These are phyloP conservation scores for Philereme vetulata DNA, from an alignment of 2,888 invertebrate genomes.

Conservation along the genomic window DNA sequence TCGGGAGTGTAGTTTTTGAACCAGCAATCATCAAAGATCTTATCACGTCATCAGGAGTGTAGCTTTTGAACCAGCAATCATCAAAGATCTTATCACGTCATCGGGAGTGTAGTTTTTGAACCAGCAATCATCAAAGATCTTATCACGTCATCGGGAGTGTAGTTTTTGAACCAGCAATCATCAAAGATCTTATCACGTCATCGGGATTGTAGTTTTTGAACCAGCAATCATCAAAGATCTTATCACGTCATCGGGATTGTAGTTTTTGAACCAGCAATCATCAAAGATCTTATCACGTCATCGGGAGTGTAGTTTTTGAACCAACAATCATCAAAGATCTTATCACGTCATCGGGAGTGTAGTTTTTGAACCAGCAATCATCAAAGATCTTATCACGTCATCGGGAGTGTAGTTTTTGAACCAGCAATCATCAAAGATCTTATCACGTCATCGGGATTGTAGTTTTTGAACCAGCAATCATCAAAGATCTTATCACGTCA, in stretches of 20 bases:
- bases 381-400: slow-evolving; percentile 5
- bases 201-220: slow-evolving; percentile 27
- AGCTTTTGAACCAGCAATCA: slow-evolving; percentile 34
- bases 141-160: slow-evolving; percentile 4
- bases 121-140: slow-evolving; percentile 20
- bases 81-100: slow-evolving; percentile 5
- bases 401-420: slow-evolving; percentile 27
- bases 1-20: slow-evolving; percentile 31
- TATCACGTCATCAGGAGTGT: slow-evolving; percentile 4
- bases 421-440: slow-evolving; percentile 20
- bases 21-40: slow-evolving; percentile 21
- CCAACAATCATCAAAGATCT: slow-evolving; percentile 20
- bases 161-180: slow-evolving; percentile 34
- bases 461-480: slow-evolving; percentile 34
- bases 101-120: slow-evolving; percentile 27
- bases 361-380: slow-evolving; percentile 34
- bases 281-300: slow-evolving; percentile 5
- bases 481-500: slow-evolving; percentile 5
- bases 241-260: slow-evolving; percentile 4
- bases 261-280: slow-evolving; percentile 34
- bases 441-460: slow-evolving; percentile 4
- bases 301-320: slow-evolving; percentile 27
- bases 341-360: slow-evolving; percentile 4
- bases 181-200: slow-evolving; percentile 5
- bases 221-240: slow-evolving; percentile 20